A percentile compares a stretch with the other conserved stretches of the same genome.
These are phyloP conservation scores for Apogon talboti DNA, from an alignment of 2,797 vertebrate genomes.

Conservation along the genomic window DNA sequence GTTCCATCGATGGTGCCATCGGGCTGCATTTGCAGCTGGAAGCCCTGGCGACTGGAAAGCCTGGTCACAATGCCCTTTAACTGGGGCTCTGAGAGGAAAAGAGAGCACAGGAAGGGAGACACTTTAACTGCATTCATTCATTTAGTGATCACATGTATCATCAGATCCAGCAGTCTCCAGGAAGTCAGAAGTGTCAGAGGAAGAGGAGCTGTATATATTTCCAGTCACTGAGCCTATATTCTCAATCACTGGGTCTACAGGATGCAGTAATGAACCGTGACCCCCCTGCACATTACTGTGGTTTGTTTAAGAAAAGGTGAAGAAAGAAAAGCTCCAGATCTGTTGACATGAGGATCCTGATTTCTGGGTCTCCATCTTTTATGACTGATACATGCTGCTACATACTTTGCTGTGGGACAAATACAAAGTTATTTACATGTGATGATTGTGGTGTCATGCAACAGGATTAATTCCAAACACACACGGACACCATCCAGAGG, in stretches of 20 bases:
- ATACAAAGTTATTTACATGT: slow-evolving; percentile 50
- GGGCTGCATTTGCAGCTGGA: slow-evolving; percentile 96
- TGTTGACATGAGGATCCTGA: neutral
- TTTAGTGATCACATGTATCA: slow-evolving; percentile 32
- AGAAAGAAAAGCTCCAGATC: neutral
- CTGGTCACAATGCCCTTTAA: slow-evolving; percentile 99
- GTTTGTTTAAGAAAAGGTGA: no score
- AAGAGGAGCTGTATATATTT: slow-evolving; percentile 34
- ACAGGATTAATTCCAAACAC: slow-evolving; percentile 25
- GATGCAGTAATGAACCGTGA: slow-evolving; percentile 21
- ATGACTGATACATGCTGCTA: slow-evolving; percentile 13
- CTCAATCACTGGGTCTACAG: slow-evolving; percentile 16
- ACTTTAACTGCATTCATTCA: slow-evolving; percentile 22
- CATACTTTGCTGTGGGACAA: slow-evolving; percentile 38
- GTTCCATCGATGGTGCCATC: slow-evolving; percentile 97
- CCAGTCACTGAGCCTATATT: slow-evolving; percentile 19
- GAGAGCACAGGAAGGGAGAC: slow-evolving; percentile 21
- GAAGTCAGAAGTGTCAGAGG: slow-evolving; percentile 40
- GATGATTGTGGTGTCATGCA: slow-evolving; percentile 38
- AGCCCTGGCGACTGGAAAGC: slow-evolving; percentile 96
- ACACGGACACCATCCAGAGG: neutral
- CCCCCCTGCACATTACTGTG: slow-evolving; percentile 16
- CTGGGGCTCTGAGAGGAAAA: slow-evolving; percentile 91
- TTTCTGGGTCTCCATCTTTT: slow-evolving; percentile 4
- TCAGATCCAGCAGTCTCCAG: slow-evolving; percentile 25